Percentiles rank a stretch among this genome's conserved stretches.
phyloP scores from a whole-genome alignment of 2,888 invertebrate genomes.

The Folsomia candida region DNA sequence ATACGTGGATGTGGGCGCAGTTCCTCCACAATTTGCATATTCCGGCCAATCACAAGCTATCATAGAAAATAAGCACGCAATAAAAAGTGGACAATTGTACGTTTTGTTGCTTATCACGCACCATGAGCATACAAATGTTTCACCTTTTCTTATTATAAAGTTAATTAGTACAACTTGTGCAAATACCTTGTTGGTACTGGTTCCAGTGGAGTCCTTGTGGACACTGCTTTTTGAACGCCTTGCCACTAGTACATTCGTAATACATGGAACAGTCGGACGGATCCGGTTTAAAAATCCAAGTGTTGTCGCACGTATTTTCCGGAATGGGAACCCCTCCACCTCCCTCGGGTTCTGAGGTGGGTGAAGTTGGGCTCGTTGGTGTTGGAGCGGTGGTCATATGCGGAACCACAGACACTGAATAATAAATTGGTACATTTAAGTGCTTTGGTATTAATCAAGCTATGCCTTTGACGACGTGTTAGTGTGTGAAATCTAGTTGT shows the following conservation, averaged over 20 bases:
- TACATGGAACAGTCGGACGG: constrained; percentile 67
- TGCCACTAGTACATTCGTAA: constrained; percentile 72
- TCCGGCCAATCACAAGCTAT: constrained; percentile 75
- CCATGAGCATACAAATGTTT: no score
- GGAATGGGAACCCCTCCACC: background rate
- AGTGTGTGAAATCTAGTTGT: background rate
- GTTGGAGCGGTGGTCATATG: background rate
- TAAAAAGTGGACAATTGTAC: no score
- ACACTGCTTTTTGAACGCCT: constrained; percentile 67
- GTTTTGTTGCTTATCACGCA: no score
- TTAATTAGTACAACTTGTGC: background rate
- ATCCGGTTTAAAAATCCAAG: constrained; percentile 29
- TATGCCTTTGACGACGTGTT: background rate
- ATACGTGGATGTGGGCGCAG: no score
- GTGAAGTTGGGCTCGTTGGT: background rate
- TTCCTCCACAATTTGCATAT: constrained; percentile 37
- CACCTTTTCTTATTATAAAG: no score
- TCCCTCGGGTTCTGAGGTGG: background rate
- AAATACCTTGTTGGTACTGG: constrained; percentile 55
- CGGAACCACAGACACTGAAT: background rate
- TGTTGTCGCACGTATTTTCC: constrained; percentile 16
- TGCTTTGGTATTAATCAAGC: background rate
- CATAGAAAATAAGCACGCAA: no score
- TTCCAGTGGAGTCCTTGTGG: constrained; percentile 75
- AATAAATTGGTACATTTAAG: background rate